Conservation (phyloP, 2,888 invertebrate genomes). For the Tenthredo scrophulariae region DNA sequence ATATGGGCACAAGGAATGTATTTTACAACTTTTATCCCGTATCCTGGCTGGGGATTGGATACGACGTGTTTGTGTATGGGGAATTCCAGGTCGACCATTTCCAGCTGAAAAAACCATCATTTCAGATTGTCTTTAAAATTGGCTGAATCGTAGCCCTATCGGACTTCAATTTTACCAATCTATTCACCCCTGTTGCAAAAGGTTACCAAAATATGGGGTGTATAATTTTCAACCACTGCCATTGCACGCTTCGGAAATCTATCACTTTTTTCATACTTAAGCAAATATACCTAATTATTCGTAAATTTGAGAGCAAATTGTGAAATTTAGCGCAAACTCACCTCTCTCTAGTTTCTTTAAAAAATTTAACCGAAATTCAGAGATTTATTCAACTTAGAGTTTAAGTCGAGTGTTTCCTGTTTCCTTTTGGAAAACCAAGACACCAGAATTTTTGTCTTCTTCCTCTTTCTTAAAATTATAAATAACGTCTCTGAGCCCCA, state of each 20-base stretch:
- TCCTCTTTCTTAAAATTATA: conserved; percentile 41
- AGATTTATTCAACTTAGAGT: conserved; percentile 21
- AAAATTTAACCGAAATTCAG: not conserved
- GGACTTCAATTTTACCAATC: not conserved
- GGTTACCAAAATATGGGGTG: not conserved
- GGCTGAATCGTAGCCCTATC: not conserved
- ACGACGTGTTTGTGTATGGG: not conserved
- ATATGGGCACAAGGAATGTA: conserved; percentile 32
- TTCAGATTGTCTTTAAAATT: conserved; percentile 3
- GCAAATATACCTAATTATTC: not conserved
- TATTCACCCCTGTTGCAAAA: not conserved
- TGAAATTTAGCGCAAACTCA: not conserved
- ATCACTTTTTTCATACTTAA: not conserved
- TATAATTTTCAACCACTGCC: not conserved
- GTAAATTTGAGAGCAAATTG: not conserved
- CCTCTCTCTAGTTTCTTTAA: not conserved
- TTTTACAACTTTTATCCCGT: conserved; percentile 17
- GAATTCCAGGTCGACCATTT: not conserved
- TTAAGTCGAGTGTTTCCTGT: conserved; percentile 1
- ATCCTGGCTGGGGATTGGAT: not conserved
- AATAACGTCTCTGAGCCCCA: conserved; percentile 23
- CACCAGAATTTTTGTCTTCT: not conserved
- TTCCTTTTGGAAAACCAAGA: conserved; percentile 1
- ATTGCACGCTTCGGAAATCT: not conserved
- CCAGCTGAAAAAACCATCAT: not conserved